These are phyloP conservation scores for Tupiocoris notatus DNA, from an alignment of 2,888 invertebrate genomes.

Conservation along the genomic window DNA sequence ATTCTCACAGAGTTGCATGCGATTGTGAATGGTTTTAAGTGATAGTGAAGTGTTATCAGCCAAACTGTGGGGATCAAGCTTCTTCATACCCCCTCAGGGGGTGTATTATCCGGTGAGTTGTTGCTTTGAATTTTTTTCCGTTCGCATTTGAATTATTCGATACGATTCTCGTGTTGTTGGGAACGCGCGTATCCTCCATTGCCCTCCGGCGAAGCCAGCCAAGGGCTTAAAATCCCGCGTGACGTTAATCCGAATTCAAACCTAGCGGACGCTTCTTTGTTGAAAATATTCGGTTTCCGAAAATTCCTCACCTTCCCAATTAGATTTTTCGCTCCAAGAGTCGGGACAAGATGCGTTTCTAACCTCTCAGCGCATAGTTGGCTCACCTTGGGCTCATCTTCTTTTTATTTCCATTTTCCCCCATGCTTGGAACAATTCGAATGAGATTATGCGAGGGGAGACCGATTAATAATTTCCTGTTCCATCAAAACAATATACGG, in stretches of 20 bases:
- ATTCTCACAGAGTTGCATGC: constrained; percentile 40
- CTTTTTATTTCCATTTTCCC: background rate
- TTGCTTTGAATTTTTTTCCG: background rate
- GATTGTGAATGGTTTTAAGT: constrained; percentile 47
- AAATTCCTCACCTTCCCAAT: background rate
- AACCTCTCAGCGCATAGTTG: background rate
- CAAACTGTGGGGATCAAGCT: constrained; percentile 97
- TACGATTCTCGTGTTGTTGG: background rate
- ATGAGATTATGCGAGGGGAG: too few species aligned
- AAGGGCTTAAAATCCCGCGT: background rate
- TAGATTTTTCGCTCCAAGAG: too few species aligned
- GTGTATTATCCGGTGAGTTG: constrained; percentile 90
- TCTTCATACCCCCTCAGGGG: constrained; percentile 94
- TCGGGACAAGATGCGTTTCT: background rate
- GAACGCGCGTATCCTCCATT: constrained; percentile 27
- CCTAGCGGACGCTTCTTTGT: background rate
- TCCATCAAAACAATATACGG: background rate
- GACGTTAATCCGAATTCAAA: background rate
- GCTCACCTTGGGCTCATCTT: background rate
- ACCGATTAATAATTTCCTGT: background rate
- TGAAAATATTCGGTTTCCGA: background rate
- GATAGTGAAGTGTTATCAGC: constrained; percentile 54
- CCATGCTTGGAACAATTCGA: background rate
- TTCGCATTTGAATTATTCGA: background rate
- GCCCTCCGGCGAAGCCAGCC: constrained; percentile 27